Evolutionary conservation across 2,797 vertebrate genomes (phyloP).

Genomic region (Galago senegalensis): DNA sequence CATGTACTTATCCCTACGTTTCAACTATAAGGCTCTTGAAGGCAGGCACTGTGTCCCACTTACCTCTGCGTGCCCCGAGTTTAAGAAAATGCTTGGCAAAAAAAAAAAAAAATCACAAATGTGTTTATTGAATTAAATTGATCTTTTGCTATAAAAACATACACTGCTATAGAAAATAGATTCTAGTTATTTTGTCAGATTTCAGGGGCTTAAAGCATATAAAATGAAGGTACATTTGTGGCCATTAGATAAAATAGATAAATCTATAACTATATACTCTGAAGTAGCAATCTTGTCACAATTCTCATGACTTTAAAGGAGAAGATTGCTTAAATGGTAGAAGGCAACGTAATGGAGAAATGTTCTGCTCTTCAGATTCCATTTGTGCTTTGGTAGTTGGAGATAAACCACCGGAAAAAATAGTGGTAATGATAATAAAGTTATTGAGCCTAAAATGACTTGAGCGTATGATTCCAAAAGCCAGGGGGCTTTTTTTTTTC

Average conservation of each 20-base stretch:
- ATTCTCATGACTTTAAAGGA: slow-evolving; percentile 72
- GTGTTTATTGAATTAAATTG: slow-evolving; percentile 74
- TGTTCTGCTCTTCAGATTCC: slow-evolving; percentile 58
- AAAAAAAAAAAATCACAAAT: background rate
- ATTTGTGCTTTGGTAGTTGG: slow-evolving; percentile 75
- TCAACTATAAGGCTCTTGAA: background rate
- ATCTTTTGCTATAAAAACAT: slow-evolving; percentile 40
- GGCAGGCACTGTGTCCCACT: background rate
- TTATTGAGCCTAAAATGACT: slow-evolving; percentile 74
- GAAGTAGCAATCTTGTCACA: slow-evolving; percentile 52
- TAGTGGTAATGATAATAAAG: slow-evolving; percentile 79
- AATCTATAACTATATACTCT: slow-evolving; percentile 60
- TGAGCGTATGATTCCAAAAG: slow-evolving; percentile 17
- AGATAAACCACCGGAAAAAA: slow-evolving; percentile 82
- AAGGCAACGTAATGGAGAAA: slow-evolving; percentile 69
- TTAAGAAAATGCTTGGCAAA: slow-evolving; percentile 36
- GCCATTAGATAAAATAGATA: slow-evolving; percentile 71
- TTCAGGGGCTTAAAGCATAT: slow-evolving; percentile 6
- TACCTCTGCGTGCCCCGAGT: background rate
- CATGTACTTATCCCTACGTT: background rate
- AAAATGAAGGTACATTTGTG: slow-evolving; percentile 52
- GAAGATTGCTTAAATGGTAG: slow-evolving; percentile 72
- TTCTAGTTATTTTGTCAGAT: slow-evolving; percentile 53
- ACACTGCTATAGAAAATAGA: slow-evolving; percentile 40
- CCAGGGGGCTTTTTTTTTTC: background rate